Percentiles rank a stretch among this genome's conserved stretches.
Evolutionary conservation across 2,113 vertebrate genomes (phyloP).

Genomic region (Aythya baeri): DNA sequence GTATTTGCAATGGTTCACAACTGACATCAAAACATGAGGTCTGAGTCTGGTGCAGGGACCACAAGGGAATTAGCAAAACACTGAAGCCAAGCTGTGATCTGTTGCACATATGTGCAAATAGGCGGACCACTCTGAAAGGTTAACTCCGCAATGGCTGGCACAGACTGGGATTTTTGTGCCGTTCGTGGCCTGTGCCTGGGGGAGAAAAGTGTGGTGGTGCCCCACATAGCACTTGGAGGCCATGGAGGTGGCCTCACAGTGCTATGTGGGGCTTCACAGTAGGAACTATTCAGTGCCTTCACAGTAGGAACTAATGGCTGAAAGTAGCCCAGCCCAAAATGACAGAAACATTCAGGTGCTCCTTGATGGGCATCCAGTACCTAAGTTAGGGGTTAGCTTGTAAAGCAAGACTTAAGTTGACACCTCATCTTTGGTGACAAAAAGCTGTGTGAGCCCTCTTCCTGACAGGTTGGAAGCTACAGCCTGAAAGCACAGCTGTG

Average conservation of each 20-base stretch:
- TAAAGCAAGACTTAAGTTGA: not conserved
- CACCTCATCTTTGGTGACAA: not conserved
- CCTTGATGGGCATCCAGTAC: not conserved
- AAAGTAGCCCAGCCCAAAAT: not conserved
- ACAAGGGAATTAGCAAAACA: not conserved
- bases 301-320: accelerated
- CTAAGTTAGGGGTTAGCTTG: not conserved
- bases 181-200: accelerated
- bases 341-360: not conserved
- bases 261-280: no score
- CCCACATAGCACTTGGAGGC: not conserved
- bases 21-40: not conserved
- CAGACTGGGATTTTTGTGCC: not conserved
- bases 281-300: accelerated
- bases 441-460: not conserved
- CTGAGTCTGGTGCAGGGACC: not conserved
- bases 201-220: not conserved
- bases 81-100: not conserved
- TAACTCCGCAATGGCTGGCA: not conserved
- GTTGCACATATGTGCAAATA: not conserved
- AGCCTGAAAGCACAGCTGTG: not conserved
- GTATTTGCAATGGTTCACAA: not conserved
- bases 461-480: not conserved
- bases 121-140: not conserved
- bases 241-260: not conserved